Base-by-base conservation (phyloP, 2,797 vertebrate genomes). In the Lemur catta region DNA sequence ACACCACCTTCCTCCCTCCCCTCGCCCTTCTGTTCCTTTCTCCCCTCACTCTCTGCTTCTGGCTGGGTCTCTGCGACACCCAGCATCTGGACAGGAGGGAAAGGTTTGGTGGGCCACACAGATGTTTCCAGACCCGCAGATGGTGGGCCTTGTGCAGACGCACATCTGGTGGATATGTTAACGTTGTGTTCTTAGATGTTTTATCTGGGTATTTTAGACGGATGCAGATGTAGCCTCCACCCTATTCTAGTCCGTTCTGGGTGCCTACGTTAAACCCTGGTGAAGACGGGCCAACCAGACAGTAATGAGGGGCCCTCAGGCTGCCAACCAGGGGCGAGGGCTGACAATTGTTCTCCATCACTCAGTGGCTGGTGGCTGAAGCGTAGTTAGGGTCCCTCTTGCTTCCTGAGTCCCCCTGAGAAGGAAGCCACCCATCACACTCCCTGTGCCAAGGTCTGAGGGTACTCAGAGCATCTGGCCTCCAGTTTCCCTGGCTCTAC, bases 21-120 rank as follows among this genome's bases (percentile, higher is more conserved):
- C 61, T 93, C 22, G 6, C 84, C 93, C 96, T 97, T 97, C 97
- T 97, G 97, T 92, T 97, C 91, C 59, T 94, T 43, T 41, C 79
- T 75, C 33, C 20, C 26, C 22, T 33, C 17, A 0, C 55, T 63
- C 80, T 41, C 50, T 41, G 14, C 75, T 67, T 63, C 94, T 95
- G 72, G 35, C 89, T 96, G 91, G 86, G 94, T 89, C 85, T 95
- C 86, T 87, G 75, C 0, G 0, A 90, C 84, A 93, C 55, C 92
- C 96, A 96, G 89, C 94, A 96, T 97, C 96, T 97, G 95, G 93
- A 61, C 13, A 2, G 38, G 57, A 50, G 50, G 22, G 55, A 78
- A 84, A 84, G 79, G 46, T 65, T 69, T 52, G 26, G 50, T 48
- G 84, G 76, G 82, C 20, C 35, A 20, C 33, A 12, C 59, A 72